Percentiles rank a stretch among this genome's conserved stretches.
Evolutionary conservation across 2,888 invertebrate species (phyloP).

Genomic region (Platycnemis pennipes): DNA sequence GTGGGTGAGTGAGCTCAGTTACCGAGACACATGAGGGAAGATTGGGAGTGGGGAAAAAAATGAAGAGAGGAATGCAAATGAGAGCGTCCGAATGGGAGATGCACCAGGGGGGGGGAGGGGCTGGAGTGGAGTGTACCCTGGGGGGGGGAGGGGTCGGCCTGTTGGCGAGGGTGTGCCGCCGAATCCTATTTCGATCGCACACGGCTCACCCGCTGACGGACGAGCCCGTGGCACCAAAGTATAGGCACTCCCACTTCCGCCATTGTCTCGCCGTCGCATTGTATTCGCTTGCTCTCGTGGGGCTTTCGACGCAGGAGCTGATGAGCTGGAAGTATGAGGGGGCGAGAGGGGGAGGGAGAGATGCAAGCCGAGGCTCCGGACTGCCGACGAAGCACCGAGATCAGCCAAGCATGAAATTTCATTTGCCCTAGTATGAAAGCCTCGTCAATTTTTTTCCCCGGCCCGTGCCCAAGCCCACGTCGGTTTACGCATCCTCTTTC

Average conservation of each 20-base stretch:
- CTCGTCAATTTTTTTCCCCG: conserved; percentile 16
- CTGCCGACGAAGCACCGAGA: not conserved
- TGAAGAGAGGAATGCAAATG: not conserved
- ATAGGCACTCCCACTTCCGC: not conserved
- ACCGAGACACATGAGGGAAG: not conserved
- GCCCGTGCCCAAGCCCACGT: not conserved
- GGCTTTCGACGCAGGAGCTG: not conserved
- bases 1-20: not conserved
- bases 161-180: not conserved
- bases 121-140: not conserved
- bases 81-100: not conserved
- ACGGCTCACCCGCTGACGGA: not conserved
- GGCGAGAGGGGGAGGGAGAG: too few relatives aligned
- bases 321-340: conserved; percentile 33
- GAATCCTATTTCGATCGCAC: not conserved
- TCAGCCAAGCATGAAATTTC: not conserved
- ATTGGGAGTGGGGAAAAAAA: not conserved
- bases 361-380: too few relatives aligned
- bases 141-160: not conserved
- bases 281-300: not conserved
- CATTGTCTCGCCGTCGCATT: not conserved
- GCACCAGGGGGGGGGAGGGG: not conserved
- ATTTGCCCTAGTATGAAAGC: not conserved
- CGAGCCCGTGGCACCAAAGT: not conserved
- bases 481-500: not conserved